Evolutionary conservation across 2,113 vertebrate genomes (phyloP).

Genomic region (Silurus glanis): DNA sequence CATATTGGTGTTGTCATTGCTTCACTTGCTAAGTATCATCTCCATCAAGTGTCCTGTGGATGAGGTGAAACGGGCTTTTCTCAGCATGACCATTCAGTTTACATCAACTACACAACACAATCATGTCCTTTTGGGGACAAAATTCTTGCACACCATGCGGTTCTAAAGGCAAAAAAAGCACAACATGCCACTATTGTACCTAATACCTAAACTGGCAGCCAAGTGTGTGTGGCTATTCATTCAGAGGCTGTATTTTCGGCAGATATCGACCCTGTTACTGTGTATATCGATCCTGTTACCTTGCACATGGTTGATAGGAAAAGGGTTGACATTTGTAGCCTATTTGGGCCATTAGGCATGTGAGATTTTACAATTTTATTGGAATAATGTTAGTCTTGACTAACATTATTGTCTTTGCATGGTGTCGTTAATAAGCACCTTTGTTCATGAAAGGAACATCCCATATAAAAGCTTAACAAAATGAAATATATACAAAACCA

Average conservation of each 20-base stretch:
- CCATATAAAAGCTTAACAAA: background rate
- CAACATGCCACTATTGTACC: background rate
- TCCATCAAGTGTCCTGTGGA: background rate
- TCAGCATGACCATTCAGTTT: background rate
- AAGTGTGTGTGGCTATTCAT: background rate
- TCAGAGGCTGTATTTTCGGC: background rate
- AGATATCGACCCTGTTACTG: background rate
- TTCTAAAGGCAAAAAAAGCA: background rate
- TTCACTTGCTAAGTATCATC: background rate
- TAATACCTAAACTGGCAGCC: background rate
- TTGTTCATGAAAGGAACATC: background rate
- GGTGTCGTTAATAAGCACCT: too few relatives aligned
- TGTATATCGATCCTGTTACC: background rate
- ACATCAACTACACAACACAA: background rate
- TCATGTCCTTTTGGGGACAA: background rate
- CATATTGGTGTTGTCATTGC: background rate
- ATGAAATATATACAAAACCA: background rate
- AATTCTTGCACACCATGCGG: background rate
- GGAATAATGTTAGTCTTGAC: background rate
- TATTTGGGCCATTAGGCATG: background rate
- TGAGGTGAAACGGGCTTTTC: background rate
- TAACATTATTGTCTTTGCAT: background rate
- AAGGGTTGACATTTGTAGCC: background rate
- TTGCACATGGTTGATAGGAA: conserved; percentile 2
- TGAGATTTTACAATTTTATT: background rate